Base-by-base conservation (phyloP, 2,797 vertebrate genomes). In the Eulemur coronatus region DNA sequence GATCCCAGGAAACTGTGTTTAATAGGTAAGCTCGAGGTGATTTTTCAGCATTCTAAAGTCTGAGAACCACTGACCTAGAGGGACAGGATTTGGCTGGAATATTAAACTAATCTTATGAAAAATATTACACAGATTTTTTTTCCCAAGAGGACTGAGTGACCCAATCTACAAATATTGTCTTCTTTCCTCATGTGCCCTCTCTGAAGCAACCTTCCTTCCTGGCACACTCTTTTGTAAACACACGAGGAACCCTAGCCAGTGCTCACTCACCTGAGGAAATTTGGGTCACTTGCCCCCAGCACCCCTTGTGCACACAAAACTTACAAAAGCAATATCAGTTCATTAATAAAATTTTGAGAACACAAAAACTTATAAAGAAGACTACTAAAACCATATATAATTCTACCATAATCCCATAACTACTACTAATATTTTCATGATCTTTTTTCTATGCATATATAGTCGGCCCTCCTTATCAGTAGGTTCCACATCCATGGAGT, bases 71-170 rank as follows among this genome's bases (percentile, higher is more conserved):
- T 89, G 28, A 63, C 9, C 76, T 75, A 12, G n/a, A 93, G 59
- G 28, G 2, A 75, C 3, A 89, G 20, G 12, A 57, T 73, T 35
- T 86, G 33, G 5, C 38, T 87, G 2, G 17, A 96, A 91, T 41
- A 82, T 79, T 72, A 78, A 87, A 73, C 33, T 52, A 50, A 75
- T 70, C 92, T 72, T 72, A 84, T 94, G 52, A 95, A 82, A 97
- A 94, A 41, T 57, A 7, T 52, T 52, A 11, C 4, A 30, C 20
- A 75, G 28, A 86, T n/a, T 38, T 70, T 41, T 92, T 46, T 1
- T 30, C 10, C 73, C 24, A 78, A 41, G 41, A 81, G 12, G 10
- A 41, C 14, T 59, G 18, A 84, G 50, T 59, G 38, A 85, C 12
- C 24, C 33, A 33, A 8, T 75, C 30, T 61, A 57, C 43, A 95